phyloP scores from a whole-genome alignment of 2,888 invertebrate species.

The Ochropleura plecta region DNA sequence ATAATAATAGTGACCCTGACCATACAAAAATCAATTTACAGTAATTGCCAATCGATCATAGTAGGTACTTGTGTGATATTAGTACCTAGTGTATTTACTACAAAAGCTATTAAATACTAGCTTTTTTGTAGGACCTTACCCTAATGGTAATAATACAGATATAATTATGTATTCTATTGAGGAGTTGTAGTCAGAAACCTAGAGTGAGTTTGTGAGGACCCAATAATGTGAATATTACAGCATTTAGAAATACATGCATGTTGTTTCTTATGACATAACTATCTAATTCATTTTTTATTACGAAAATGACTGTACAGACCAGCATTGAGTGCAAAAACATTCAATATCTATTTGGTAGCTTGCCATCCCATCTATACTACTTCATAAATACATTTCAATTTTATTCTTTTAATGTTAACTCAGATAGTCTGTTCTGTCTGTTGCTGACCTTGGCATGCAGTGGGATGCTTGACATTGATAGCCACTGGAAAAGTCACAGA shows the following conservation, averaged over 20 bases:
- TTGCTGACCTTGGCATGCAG: neutral
- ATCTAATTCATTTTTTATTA: neutral
- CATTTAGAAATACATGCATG: neutral
- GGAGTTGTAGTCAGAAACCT: neutral
- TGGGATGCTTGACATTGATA: neutral
- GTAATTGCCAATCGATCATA: too few relatives aligned
- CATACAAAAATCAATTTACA: too few relatives aligned
- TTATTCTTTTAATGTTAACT: conserved; percentile 21
- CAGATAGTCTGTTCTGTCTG: neutral
- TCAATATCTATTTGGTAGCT: conserved; percentile 24
- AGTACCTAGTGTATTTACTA: too few relatives aligned
- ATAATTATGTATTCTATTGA: too few relatives aligned
- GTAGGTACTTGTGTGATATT: too few relatives aligned
- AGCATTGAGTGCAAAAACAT: conserved; percentile 9
- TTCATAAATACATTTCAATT: conserved; percentile 4
- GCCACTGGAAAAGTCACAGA: neutral
- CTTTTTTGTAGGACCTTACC: too few relatives aligned
- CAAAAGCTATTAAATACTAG: too few relatives aligned
- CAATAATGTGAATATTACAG: neutral
- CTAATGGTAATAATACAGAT: too few relatives aligned
- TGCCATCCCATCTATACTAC: conserved; percentile 19
- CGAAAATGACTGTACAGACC: neutral
- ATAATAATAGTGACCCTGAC: too few relatives aligned
- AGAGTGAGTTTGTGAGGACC: neutral
- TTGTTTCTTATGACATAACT: conserved; percentile 6